Evolutionary conservation across 2,797 vertebrate genomes (phyloP), one percentile per base, ranked within the genome.

Genomic region (Betta splendens): DNA sequence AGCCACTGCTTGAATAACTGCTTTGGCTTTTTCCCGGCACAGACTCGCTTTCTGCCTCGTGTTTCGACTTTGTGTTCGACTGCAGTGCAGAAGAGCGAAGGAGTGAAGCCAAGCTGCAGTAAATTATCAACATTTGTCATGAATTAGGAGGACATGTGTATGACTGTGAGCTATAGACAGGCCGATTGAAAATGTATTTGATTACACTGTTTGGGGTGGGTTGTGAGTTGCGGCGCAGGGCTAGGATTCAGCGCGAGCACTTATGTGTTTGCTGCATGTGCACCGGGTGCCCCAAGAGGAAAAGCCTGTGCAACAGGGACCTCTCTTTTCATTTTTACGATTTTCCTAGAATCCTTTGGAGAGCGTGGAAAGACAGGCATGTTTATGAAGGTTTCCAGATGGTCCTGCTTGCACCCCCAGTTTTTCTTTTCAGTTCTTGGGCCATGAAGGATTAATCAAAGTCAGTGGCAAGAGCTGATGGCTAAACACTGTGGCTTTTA

Each of bases 321-420:
- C 88, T 89, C 88, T 91, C 82, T 84, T 90, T 92, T 92, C 85
- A 89, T 90, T 92, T 92, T 93, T 91, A 92, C 83, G 85, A 90
- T 91, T 92, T 92, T 92, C 88, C 86, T 91, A 90, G 90, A 92
- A 92, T 87, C 87, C 89, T 90, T 92, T 90, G 82, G 91, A 91
- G 87, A 91, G 88, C 75, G 79, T 85, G 81, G 89, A 92, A 90
- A 92, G 91, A 92, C 87, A 88, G 88, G 87, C 91, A 92, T 92
- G 92, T 93, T 93, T 93, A 91, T 92, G 89, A 92, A 91, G 86
- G 78, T 88, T 92, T 93, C 91, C 92, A 93, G 92, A 93, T 93
- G 92, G 91, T 89, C 85, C 73, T 39, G 68, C 79, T 89, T 90
- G 87, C 85, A 88, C 87, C 85, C 86, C 87, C 85, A 86, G 81